Conservation (phyloP, 2,797 vertebrate species). For the Rhincodon typus region DNA sequence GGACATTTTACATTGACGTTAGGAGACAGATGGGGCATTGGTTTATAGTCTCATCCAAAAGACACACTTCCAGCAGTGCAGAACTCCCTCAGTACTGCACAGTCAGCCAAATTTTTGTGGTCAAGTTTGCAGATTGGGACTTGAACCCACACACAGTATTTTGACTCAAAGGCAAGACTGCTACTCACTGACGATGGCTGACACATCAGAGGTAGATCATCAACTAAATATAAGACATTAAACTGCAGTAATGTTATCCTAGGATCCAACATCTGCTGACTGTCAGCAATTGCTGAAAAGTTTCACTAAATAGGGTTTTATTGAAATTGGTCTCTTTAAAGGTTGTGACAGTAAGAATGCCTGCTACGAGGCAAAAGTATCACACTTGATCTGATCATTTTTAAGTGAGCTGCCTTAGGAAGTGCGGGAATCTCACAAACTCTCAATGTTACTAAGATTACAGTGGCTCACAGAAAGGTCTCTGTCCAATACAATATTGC, state of each 20-base stretch:
- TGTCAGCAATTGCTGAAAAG: not conserved
- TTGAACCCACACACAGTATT: not conserved
- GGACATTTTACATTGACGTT: not conserved
- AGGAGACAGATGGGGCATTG: not conserved
- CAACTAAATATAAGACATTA: not conserved
- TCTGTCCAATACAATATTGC: not conserved
- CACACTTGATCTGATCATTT: not conserved
- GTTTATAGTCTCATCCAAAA: not conserved
- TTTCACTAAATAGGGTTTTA: not conserved
- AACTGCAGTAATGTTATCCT: not conserved
- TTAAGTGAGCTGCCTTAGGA: constrained; percentile 19
- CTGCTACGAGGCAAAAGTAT: not conserved
- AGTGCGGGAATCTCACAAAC: not conserved
- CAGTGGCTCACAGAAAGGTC: constrained; percentile 13
- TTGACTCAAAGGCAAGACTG: not conserved
- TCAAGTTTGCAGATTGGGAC: not conserved
- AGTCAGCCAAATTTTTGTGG: not conserved
- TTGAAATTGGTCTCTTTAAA: not conserved
- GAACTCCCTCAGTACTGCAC: not conserved
- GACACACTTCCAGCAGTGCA: not conserved
- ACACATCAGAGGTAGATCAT: not conserved
- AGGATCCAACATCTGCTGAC: not conserved
- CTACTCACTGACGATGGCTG: not conserved
- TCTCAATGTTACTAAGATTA: not conserved
- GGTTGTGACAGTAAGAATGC: not conserved